Percentiles rank a stretch among this genome's conserved stretches.
phyloP scores from a whole-genome alignment of 2,797 vertebrate species.

The Meda fulgida region DNA sequence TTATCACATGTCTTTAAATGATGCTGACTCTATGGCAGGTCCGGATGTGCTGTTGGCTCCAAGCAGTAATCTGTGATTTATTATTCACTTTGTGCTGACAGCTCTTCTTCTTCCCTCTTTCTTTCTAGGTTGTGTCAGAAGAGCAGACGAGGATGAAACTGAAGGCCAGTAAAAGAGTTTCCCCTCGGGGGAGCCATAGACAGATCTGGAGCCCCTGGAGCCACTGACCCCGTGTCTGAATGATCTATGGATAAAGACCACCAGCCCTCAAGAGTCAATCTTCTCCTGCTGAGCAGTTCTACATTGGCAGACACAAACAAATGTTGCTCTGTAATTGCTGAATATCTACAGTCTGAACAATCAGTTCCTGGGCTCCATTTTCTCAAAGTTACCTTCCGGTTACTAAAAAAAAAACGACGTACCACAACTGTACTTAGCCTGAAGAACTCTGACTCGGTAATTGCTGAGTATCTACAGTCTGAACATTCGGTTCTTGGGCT shows the following conservation, averaged over 20 bases:
- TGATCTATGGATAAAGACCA: conserved; percentile 79
- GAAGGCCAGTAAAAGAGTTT: conserved; percentile 72
- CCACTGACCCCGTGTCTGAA: conserved; percentile 75
- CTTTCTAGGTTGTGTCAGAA: conserved; percentile 65
- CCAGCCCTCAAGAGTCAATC: conserved; percentile 74
- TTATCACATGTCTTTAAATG: conserved; percentile 57
- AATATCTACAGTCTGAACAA: conserved; percentile 25
- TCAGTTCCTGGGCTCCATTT: neutral
- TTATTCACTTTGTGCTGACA: conserved; percentile 79
- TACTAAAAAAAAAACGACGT: neutral
- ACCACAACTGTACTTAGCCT: neutral
- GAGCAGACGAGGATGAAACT: conserved; percentile 73
- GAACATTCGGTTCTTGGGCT: neutral
- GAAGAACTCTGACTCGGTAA: neutral
- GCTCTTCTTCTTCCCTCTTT: conserved; percentile 65
- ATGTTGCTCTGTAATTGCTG: conserved; percentile 30
- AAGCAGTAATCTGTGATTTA: conserved; percentile 75
- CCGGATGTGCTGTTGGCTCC: conserved; percentile 67
- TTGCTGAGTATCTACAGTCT: neutral
- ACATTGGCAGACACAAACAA: conserved; percentile 32
- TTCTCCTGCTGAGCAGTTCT: conserved; percentile 56
- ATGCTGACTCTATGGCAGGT: conserved; percentile 56
- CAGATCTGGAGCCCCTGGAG: conserved; percentile 73
- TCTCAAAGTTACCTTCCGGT: neutral
- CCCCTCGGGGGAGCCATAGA: conserved; percentile 72